Evolutionary conservation across 2,888 invertebrate species (phyloP).

Genomic region (Hyles lineata): DNA sequence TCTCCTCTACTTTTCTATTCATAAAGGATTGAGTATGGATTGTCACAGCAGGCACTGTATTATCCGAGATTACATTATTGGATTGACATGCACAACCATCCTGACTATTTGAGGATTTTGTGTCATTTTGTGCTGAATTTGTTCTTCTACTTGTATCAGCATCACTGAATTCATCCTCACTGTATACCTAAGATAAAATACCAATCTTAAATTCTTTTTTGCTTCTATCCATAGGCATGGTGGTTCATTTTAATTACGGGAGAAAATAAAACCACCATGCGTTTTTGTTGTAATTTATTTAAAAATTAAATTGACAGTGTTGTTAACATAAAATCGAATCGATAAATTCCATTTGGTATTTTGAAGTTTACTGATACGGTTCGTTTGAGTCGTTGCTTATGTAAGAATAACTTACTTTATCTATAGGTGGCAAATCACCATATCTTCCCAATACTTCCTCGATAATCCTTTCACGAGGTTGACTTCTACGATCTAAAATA

Average conservation of each 20-base stretch:
- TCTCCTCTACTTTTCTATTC: not conserved
- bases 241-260: conserved; percentile 46
- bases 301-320: conserved; percentile 28
- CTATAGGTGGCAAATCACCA: conserved; percentile 56
- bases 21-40: not conserved
- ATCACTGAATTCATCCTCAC: conserved; percentile 33
- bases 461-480: conserved; percentile 62
- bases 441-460: conserved; percentile 71
- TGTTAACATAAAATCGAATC: conserved; percentile 10
- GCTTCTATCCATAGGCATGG: conserved; percentile 43
- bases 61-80: not conserved
- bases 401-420: conserved; percentile 65
- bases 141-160: conserved; percentile 1
- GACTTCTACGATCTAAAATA: conserved; percentile 66
- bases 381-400: conserved; percentile 47
- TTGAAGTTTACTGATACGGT: conserved; percentile 5
- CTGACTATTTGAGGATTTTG: not conserved
- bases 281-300: conserved; percentile 44
- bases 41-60: not conserved
- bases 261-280: conserved; percentile 64
- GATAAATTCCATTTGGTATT: conserved; percentile 8
- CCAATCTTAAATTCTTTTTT: conserved; percentile 22
- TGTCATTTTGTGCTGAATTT: conserved; percentile 1
- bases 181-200: conserved; percentile 53
- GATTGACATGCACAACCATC: not conserved